A percentile compares a stretch with the other conserved stretches of the same genome.
These are phyloP conservation scores for Eurytoma californica DNA, from an alignment of 2,888 invertebrate genomes.

Conservation along the genomic window DNA sequence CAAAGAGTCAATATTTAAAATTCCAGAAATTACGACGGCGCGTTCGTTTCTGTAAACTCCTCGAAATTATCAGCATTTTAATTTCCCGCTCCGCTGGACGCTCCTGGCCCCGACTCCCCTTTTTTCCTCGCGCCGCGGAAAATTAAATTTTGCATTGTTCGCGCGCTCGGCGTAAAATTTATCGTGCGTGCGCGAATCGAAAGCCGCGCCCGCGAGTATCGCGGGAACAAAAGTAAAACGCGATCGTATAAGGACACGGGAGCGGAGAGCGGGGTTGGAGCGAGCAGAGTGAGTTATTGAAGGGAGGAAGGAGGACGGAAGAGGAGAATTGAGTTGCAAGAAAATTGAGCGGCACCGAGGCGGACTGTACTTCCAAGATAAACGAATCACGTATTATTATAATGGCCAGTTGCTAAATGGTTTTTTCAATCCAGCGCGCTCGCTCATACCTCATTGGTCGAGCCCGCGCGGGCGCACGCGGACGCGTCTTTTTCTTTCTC, in stretches of 20 bases:
- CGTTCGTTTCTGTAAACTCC: neutral
- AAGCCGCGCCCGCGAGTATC: neutral
- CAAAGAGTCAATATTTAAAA: conserved; percentile 20
- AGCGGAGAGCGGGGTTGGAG: neutral
- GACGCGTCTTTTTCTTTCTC: conserved; percentile 26
- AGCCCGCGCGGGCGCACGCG: conserved; percentile 57
- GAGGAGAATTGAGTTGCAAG: conserved; percentile 55
- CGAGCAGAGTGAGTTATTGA: conserved; percentile 39
- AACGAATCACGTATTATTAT: conserved; percentile 75
- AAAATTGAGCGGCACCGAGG: conserved; percentile 59
- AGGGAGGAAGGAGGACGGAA: conserved; percentile 23
- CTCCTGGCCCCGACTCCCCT: too few species aligned
- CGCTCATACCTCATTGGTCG: conserved; percentile 60
- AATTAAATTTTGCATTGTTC: neutral
- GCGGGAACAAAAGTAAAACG: conserved; percentile 6
- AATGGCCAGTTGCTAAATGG: conserved; percentile 75
- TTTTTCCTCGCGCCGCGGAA: neutral
- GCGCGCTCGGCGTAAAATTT: neutral
- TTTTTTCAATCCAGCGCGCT: conserved; percentile 70
- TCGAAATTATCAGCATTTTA: conserved; percentile 6
- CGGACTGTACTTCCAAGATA: conserved; percentile 70
- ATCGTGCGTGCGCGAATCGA: neutral
- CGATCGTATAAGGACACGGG: too few species aligned
- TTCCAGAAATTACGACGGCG: neutral
- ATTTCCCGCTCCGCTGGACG: neutral